Evolutionary conservation across 1,140 invertebrate species (phyloP), one percentile per base, ranked within the genome.

Genomic region (Drosophila equinoxialis): DNA sequence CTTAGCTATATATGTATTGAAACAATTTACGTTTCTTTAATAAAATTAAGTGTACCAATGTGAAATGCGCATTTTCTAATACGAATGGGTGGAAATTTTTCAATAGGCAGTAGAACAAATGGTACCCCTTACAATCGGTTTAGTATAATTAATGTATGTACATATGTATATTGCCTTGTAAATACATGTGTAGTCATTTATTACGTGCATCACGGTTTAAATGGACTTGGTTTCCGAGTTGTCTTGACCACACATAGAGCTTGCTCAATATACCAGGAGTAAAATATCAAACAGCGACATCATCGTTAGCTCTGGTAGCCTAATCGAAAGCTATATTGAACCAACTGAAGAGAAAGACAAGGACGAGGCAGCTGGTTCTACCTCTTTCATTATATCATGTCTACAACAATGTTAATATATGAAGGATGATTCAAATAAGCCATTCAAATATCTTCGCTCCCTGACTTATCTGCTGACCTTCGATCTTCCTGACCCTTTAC

Each of bases 391-490:
- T 2, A 69, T 92, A 6, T 58, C 69, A 14, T 77, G 70, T n/a
- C 39, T 91, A 30, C 76, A 85, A 20, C 82, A 84, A 37, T 82
- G 87, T 26, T 37, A 78, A 85, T 62, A 76, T 68, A 79, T 14
- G 68, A 0, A 66, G 5, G n/a, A 58, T 14, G 8, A 42, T 70
- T 71, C 0, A 60, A 79, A 17, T 17, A 17, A 0, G 17, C 0
- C 17, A 17, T 17, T 17, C 17, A 17, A 17, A 6, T 57, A 75
- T 30, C 59, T 91, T 6, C 84, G 86, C 33, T 57, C 69, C 8
- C 59, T 87, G 0, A 79, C 71, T 60, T 91, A 91, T 58, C 64
- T 90, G 51, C 84, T 91, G 42, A 91, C 85, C 76, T 91, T 91
- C 72, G 90, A 91, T 23, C 2, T 23, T 1, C 20, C 20, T 23